Conservation (phyloP, 2,797 vertebrate species). For the Liasis olivaceus region DNA sequence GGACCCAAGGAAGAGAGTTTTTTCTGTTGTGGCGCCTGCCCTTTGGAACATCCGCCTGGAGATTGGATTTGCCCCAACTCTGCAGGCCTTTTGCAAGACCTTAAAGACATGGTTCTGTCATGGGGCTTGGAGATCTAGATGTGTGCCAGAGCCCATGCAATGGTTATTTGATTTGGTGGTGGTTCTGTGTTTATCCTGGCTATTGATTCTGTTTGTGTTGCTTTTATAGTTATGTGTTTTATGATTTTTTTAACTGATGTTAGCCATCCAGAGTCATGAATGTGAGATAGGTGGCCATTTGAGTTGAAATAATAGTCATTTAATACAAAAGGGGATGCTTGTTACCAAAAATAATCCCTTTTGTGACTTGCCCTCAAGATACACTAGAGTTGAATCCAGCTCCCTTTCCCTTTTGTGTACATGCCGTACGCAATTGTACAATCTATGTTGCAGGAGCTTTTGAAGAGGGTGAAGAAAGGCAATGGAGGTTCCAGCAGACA, state of each 20-base stretch:
- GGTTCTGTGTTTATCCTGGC: not conserved
- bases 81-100: not conserved
- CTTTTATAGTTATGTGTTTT: not conserved
- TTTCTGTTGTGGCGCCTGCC: not conserved
- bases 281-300: not conserved
- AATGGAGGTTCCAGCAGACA: not conserved
- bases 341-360: not conserved
- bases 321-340: not conserved
- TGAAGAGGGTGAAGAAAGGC: not conserved
- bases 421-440: not conserved
- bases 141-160: not conserved
- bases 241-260: not conserved
- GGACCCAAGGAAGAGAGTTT: not conserved
- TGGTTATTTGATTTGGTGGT: not conserved
- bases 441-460: not conserved
- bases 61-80: not conserved
- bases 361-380: not conserved
- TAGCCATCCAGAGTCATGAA: not conserved
- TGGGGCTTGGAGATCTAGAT: not conserved
- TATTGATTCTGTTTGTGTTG: not conserved
- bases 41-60: not conserved
- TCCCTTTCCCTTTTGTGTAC: not conserved
- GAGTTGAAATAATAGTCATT: not conserved
- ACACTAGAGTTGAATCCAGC: too few relatives aligned
- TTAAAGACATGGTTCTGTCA: not conserved